A percentile compares a stretch with the other conserved stretches of the same genome.
These are phyloP conservation scores for Cepaea hortensis DNA, from an alignment of 2,888 invertebrate genomes.

Conservation along the genomic window DNA sequence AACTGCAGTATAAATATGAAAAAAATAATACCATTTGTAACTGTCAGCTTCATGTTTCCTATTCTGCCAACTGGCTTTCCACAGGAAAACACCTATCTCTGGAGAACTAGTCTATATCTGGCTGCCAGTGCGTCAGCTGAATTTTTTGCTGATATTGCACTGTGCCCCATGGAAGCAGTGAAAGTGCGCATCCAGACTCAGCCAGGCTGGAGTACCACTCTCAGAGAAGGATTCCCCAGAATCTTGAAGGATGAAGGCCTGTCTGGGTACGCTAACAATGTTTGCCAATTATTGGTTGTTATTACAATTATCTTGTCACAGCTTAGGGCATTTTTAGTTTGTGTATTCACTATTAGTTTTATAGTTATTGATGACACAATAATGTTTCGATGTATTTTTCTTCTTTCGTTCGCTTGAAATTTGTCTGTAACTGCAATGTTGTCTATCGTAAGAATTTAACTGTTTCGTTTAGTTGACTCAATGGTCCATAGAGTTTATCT, in stretches of 20 bases:
- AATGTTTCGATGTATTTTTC: too few relatives aligned
- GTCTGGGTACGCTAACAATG: constrained; percentile 79
- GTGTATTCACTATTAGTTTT: too few relatives aligned
- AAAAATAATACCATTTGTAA: neutral
- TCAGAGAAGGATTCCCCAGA: constrained; percentile 93
- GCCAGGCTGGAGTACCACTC: constrained; percentile 91
- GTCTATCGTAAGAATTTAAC: too few relatives aligned
- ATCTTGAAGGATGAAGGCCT: constrained; percentile 92
- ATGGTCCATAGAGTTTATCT: too few relatives aligned
- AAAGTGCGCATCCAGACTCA: constrained; percentile 97
- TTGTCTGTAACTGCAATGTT: too few relatives aligned
- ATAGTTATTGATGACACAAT: too few relatives aligned
- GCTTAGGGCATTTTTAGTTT: too few relatives aligned
- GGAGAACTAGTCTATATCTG: constrained; percentile 91
- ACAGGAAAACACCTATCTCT: constrained; percentile 91
- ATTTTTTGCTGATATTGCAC: constrained; percentile 97
- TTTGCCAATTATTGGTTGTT: neutral
- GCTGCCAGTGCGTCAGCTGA: constrained; percentile 97
- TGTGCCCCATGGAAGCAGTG: constrained; percentile 96
- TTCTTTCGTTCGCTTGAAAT: too few relatives aligned
- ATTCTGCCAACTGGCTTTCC: too few relatives aligned
- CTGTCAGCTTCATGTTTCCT: neutral
- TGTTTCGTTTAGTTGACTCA: too few relatives aligned
- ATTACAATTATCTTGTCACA: too few relatives aligned
- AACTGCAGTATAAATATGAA: too few relatives aligned